These are phyloP conservation scores for Myotis yumanensis DNA, from an alignment of 2,113 vertebrate species.

Conservation along the genomic window DNA sequence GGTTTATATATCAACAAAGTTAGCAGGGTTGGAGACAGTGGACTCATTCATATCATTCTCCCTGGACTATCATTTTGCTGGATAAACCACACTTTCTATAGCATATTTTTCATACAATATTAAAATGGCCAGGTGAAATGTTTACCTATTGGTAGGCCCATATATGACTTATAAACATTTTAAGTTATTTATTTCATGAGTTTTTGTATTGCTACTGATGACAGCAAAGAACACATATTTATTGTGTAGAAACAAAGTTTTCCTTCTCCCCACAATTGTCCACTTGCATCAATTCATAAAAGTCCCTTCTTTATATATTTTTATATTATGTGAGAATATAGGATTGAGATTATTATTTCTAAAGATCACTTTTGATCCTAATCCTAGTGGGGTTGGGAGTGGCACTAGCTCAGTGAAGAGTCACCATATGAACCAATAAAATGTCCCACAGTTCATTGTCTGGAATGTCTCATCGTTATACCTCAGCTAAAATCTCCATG, in stretches of 20 bases:
- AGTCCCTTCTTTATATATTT: background rate
- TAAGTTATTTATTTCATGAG: background rate
- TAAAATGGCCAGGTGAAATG: background rate
- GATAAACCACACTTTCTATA: background rate
- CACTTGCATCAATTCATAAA: background rate
- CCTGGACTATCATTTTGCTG: background rate
- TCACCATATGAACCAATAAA: background rate
- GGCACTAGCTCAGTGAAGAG: background rate
- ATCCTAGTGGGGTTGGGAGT: background rate
- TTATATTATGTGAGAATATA: background rate
- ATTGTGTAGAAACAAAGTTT: background rate
- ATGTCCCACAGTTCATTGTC: too few species aligned
- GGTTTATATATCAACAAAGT: background rate
- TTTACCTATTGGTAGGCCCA: background rate
- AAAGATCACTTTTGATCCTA: background rate
- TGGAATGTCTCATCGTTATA: background rate
- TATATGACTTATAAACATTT: background rate
- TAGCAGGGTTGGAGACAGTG: background rate
- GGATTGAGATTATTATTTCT: background rate
- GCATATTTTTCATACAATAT: background rate
- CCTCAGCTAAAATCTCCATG: background rate
- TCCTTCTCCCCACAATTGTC: background rate
- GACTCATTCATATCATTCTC: background rate
- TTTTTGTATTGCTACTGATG: background rate
- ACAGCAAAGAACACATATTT: background rate